A percentile compares a stretch with the other conserved stretches of the same genome.
Evolutionary conservation across 2,797 vertebrate genomes (phyloP).

Genomic region (Psittacula echo): DNA sequence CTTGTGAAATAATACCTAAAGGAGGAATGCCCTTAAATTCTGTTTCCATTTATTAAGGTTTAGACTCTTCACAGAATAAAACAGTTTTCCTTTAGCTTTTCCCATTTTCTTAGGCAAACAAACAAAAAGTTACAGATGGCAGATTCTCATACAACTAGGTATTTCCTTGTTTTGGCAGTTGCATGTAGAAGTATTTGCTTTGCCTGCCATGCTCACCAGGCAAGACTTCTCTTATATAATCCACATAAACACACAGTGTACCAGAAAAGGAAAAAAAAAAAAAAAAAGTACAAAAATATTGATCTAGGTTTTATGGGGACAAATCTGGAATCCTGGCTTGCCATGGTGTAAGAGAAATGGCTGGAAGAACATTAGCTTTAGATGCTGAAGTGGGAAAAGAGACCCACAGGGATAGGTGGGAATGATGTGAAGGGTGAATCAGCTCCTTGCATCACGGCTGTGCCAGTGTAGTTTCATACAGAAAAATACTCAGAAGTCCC

Average conservation of each 20-base stretch:
- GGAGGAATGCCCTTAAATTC: background rate
- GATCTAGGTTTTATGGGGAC: background rate
- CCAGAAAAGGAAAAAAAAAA: no score
- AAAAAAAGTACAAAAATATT: background rate
- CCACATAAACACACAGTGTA: background rate
- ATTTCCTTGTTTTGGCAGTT: background rate
- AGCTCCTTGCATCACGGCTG: background rate
- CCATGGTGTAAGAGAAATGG: background rate
- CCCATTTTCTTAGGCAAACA: background rate
- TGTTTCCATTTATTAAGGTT: background rate
- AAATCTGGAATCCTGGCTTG: background rate
- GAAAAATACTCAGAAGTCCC: background rate
- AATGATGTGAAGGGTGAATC: background rate
- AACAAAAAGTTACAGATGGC: background rate
- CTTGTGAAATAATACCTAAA: background rate
- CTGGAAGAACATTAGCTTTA: background rate
- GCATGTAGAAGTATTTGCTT: background rate
- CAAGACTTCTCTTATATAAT: background rate
- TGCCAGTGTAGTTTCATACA: accelerated
- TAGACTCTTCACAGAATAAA: background rate
- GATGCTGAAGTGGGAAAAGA: background rate
- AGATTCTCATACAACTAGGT: background rate
- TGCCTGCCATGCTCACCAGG: accelerated
- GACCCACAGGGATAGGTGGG: background rate
- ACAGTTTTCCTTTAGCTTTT: background rate